phyloP scores from a whole-genome alignment of 2,113 vertebrate genomes.

The Speoplatyrhinus poulsoni region DNA sequence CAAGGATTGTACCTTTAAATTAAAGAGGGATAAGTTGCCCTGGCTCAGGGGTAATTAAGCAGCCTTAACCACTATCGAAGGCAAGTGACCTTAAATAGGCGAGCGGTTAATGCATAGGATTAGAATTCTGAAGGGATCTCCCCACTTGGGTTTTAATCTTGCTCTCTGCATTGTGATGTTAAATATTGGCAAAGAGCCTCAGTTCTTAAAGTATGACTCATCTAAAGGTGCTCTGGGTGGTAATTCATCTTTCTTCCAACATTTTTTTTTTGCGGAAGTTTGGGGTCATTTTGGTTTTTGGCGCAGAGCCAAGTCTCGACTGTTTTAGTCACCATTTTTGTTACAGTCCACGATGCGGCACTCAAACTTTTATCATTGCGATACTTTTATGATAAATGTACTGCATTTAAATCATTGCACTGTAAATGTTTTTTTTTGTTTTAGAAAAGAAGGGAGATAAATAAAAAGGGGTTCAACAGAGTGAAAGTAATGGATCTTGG shows the following conservation, averaged over 20 bases:
- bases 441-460: neutral
- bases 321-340: constrained; percentile 8
- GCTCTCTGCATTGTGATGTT: constrained; percentile 15
- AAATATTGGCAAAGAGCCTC: constrained; percentile 15
- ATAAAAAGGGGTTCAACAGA: neutral
- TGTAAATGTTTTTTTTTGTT: constrained; percentile 7
- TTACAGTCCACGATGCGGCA: constrained; percentile 17
- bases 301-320: constrained; percentile 3
- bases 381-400: constrained; percentile 33
- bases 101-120: constrained; percentile 26
- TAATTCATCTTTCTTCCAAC: constrained; percentile 11
- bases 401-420: constrained; percentile 26
- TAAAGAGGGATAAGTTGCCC: neutral
- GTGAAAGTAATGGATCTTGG: neutral
- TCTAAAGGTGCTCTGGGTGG: constrained; percentile 1
- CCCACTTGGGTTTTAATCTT: constrained; percentile 4
- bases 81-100: neutral
- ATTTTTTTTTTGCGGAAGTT: constrained; percentile 10
- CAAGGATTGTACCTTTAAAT: too few species aligned
- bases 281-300: constrained; percentile 25
- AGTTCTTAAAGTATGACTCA: constrained; percentile 18
- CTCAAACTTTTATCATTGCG: neutral
- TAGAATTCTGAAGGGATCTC: constrained; percentile 6
- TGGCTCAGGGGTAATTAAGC: constrained; percentile 3
- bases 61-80: neutral